Base-by-base conservation (phyloP, 1,140 invertebrate species). In the Papilio glaucus region DNA sequence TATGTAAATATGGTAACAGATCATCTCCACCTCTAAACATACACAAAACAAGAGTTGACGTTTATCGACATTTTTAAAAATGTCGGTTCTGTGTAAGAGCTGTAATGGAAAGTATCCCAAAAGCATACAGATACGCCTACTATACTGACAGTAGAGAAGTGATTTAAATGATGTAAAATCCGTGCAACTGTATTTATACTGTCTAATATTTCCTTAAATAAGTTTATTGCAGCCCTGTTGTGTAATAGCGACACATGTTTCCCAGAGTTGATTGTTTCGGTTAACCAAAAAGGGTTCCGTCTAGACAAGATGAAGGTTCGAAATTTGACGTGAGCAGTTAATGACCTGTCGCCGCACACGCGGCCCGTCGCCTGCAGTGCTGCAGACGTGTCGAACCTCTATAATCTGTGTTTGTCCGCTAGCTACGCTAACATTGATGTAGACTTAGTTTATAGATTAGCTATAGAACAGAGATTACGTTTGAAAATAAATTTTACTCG, bases 291-390 rank as follows among this genome's bases (percentile, higher is more conserved):
- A 18, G 60, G 60, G 60, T 37, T 18, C n/a, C 33, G 62, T 65
- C 62, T 65, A 65, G 62, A 65, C 62, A 21, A 39, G 62, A 38
- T 39, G 62, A 65, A 65, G 62, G 62, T 18, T 65, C 33, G 33
- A 65, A 39, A 65, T 65, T 39, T 65, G 62, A 65, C 33, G 62
- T 37, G 62, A 65, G 29, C 57, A 29, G 62, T 65, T 65, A 65
- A 65, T 65, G 62, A 65, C 62, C 29, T 65, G 62, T 65, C 62
- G 15, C 18, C 62, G 15, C 18, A 37, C 26, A 61, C 37, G 15
- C 57, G 29, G 18, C 62, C 37, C 29, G 33, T 37, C 62, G 62
- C 37, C 62, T 39, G 62, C 62, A 65, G 62, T 38, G 62, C 37
- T 65, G n/a, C 15, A 39, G 37, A 65, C 62, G 62, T 65, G 33